A percentile compares a stretch with the other conserved stretches of the same genome.
These are phyloP conservation scores for Phaetusa simplex DNA, from an alignment of 2,113 vertebrate species.

Conservation along the genomic window DNA sequence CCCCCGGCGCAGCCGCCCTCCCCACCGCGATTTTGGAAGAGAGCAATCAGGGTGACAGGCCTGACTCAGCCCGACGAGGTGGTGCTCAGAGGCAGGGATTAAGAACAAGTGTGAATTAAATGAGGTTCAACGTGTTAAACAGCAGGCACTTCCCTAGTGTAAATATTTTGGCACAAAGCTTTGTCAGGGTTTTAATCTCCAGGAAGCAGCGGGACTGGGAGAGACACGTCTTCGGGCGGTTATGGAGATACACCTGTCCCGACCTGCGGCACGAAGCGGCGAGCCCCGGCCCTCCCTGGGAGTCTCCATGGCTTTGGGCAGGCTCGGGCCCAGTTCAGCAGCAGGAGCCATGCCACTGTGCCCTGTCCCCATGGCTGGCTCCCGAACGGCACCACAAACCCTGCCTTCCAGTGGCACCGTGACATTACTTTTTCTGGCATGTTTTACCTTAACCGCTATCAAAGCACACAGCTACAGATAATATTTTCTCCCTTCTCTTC, in stretches of 20 bases:
- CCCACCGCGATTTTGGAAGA: not conserved
- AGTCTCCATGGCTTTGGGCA: too few species aligned
- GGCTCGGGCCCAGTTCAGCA: too few species aligned
- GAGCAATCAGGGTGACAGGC: not conserved
- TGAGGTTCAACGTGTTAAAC: not conserved
- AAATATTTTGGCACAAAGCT: not conserved
- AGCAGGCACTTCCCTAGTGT: not conserved
- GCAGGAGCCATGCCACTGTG: accelerated
- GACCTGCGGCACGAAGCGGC: accelerated
- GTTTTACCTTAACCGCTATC: accelerated
- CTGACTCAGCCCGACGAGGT: not conserved
- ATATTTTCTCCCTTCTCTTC: not conserved
- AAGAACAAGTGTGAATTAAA: slow-evolving; percentile 30
- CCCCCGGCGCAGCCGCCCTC: accelerated
- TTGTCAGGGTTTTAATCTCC: not conserved
- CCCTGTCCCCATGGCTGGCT: not conserved
- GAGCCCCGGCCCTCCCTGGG: not conserved
- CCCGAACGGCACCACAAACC: not conserved
- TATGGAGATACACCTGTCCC: not conserved
- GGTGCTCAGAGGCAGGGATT: not conserved
- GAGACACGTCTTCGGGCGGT: accelerated
- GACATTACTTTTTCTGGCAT: not conserved
- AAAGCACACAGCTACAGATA: not conserved
- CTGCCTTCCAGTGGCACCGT: not conserved
- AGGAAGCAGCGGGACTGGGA: not conserved